A percentile compares a stretch with the other conserved stretches of the same genome.
phyloP scores from a whole-genome alignment of 2,113 vertebrate species.

The Deroptyus accipitrinus region DNA sequence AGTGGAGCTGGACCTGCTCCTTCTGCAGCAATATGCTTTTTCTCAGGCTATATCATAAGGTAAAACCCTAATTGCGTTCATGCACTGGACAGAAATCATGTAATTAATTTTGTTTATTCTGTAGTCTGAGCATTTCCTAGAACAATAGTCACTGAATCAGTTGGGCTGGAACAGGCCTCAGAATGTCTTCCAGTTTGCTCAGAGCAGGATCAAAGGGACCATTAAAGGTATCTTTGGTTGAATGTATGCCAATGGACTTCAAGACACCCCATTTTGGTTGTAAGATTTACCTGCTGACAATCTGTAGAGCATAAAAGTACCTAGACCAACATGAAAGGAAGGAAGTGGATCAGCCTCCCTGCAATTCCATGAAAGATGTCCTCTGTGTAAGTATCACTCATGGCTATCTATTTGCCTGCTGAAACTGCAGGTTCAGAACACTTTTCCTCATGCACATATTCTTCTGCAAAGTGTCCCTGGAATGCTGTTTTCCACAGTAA shows the following conservation, averaged over 20 bases:
- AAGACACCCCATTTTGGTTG: not conserved
- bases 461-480: not conserved
- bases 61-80: not conserved
- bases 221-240: not conserved
- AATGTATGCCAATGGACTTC: not conserved
- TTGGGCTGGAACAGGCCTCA: not conserved
- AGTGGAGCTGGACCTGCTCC: not conserved
- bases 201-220: not conserved
- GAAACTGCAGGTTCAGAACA: not conserved
- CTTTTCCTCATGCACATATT: not conserved
- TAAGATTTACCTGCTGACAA: not conserved
- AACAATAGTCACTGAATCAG: not conserved
- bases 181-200: not conserved
- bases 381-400: not conserved
- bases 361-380: not conserved
- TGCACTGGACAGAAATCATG: not conserved
- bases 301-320: not conserved
- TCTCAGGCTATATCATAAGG: not conserved
- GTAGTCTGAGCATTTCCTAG: not conserved
- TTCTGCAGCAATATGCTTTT: not conserved
- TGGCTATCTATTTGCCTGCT: not conserved
- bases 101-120: not conserved
- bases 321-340: not conserved
- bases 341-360: not conserved
- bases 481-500: conserved; percentile 16